Evolutionary conservation across 2,888 invertebrate species (phyloP).

Genomic region (Latheticus oryzae): DNA sequence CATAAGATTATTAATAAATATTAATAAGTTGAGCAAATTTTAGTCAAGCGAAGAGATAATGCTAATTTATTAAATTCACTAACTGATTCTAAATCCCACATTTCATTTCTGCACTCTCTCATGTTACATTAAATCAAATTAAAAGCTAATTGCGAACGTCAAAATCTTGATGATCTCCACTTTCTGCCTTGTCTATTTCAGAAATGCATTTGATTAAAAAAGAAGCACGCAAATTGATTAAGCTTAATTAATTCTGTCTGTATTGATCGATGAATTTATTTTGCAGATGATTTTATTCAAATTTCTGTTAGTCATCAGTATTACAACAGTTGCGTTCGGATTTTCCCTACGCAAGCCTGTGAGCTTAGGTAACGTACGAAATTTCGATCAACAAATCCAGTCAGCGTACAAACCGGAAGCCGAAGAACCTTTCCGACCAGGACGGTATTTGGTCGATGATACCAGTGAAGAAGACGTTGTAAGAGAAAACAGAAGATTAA

Average conservation of each 20-base stretch:
- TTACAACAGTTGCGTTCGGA: slow-evolving; percentile 12
- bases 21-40: slow-evolving; percentile 31
- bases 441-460: slow-evolving; percentile 18
- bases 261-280: neutral
- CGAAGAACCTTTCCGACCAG: slow-evolving; percentile 28
- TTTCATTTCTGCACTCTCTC: slow-evolving; percentile 30
- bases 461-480: slow-evolving; percentile 9
- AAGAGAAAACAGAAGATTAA: slow-evolving; percentile 3
- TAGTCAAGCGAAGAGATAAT: slow-evolving; percentile 20
- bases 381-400: slow-evolving; percentile 33
- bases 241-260: no score
- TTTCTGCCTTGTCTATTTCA: no score
- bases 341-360: slow-evolving; percentile 25
- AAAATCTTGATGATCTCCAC: slow-evolving; percentile 27
- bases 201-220: no score
- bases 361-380: slow-evolving; percentile 23
- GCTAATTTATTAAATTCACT: slow-evolving; percentile 38
- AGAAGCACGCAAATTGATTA: no score
- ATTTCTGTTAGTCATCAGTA: neutral
- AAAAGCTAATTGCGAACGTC: slow-evolving; percentile 34
- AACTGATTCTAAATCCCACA: slow-evolving; percentile 36
- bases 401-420: slow-evolving; percentile 34
- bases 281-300: slow-evolving; percentile 11
- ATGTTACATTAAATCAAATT: slow-evolving; percentile 35
- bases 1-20: slow-evolving; percentile 36